Percentiles rank a stretch among this genome's conserved stretches.
Evolutionary conservation across 1,140 invertebrate species (phyloP).

Genomic region (Formica selysi): DNA sequence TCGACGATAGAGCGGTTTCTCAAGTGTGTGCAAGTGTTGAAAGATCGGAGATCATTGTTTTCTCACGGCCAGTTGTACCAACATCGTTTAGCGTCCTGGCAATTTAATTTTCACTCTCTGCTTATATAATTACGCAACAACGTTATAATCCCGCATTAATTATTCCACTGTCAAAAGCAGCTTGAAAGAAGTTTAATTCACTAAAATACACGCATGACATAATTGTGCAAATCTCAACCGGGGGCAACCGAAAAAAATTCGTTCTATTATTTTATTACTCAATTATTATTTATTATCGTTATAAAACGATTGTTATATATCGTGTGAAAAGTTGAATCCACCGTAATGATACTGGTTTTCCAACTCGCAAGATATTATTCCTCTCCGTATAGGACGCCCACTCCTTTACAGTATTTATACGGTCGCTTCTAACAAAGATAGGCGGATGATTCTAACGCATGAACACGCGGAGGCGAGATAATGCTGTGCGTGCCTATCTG

Average conservation of each 20-base stretch:
- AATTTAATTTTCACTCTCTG: background rate
- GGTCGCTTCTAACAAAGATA: background rate
- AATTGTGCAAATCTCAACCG: too few relatives aligned
- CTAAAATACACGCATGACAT: too few relatives aligned
- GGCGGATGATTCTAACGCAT: background rate
- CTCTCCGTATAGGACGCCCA: background rate
- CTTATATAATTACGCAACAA: background rate
- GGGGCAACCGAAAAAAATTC: background rate
- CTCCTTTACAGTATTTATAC: conserved; percentile 16
- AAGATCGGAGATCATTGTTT: conserved; percentile 23
- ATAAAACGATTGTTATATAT: background rate
- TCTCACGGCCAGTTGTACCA: conserved; percentile 2
- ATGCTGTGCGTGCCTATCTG: background rate
- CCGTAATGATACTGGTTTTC: background rate
- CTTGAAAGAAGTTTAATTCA: background rate
- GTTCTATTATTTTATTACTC: background rate
- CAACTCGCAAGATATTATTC: background rate
- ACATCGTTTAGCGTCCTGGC: background rate
- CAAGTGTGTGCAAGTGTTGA: background rate
- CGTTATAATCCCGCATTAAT: too few relatives aligned
- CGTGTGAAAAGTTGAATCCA: background rate
- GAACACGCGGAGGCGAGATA: conserved; percentile 39
- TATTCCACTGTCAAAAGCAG: background rate
- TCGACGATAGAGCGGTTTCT: background rate
- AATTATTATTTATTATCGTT: background rate